Base-by-base conservation (phyloP, 2,797 vertebrate species). In the Cheirogaleus major region DNA sequence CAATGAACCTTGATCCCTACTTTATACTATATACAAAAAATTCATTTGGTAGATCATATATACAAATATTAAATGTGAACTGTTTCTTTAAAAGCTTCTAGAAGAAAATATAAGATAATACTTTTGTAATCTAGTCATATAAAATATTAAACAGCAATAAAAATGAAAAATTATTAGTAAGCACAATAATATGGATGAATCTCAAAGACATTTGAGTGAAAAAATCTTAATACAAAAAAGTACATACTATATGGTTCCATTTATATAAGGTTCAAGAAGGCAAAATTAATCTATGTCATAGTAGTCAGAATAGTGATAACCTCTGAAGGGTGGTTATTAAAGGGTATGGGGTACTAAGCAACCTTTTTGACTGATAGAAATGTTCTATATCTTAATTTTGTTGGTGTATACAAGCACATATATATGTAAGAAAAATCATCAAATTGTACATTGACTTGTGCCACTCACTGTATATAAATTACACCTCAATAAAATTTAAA, bases 401-500 rank as follows among this genome's bases (percentile, higher is more conserved):
- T 4, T 70, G 38, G 11, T n/a, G 23, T 50, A 35, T 22, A 91
- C 2, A 69, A 12, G 18, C 17, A 45, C 7, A 61, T 27, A 20
- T 12, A 43, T 25, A 11, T 63, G 18, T 72, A 50, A 76, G 73
- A 84, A 86, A 79, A 32, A 13, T 30, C 41, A 95, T 41, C 45
- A 70, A 57, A 43, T 22, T 83, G 25, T 25, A 48, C 27, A 35
- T 67, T 80, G 70, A 57, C 23, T 35, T 91, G 22, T 81, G 25
- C 14, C 65, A 52, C 63, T 72, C 69, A 72, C 6, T 57, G 14
- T 86, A 32, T 52, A 48, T 38, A 70, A 90, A 32, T 75, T 89
- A 76, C 45, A 81, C 38, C 65, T 95, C 35, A n/a, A 67, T 90
- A 93, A 70, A 79, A 75, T 79, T 17, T 32, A 17, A 84, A 95